Evolutionary conservation across 1,140 invertebrate species (phyloP).

Genomic region (Diachasmimorpha longicaudata): DNA sequence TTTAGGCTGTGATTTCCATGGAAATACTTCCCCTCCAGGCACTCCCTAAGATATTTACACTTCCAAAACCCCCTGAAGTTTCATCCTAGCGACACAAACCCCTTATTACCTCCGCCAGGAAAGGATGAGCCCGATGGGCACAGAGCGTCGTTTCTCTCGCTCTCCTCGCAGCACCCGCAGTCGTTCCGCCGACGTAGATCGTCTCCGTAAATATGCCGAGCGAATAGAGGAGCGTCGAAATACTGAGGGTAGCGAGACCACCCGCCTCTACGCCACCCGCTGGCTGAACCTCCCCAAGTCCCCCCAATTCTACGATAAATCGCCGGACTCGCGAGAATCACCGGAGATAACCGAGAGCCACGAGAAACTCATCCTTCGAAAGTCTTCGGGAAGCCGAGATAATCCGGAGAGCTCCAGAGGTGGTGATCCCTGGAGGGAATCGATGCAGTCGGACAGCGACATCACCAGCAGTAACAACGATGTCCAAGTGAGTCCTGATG

Average conservation of each 20-base stretch:
- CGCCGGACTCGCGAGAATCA: neutral
- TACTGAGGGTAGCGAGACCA: conserved; percentile 42
- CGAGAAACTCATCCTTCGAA: neutral
- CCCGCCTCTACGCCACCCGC: conserved; percentile 26
- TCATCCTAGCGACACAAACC: neutral
- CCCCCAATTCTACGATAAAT: neutral
- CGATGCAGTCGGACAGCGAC: neutral
- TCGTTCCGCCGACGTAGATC: conserved; percentile 51
- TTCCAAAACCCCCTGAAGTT: neutral
- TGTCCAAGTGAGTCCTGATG: neutral
- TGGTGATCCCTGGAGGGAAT: neutral
- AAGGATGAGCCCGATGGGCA: conserved; percentile 45
- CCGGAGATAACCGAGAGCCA: neutral
- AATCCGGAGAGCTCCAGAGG: neutral
- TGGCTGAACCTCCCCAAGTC: neutral
- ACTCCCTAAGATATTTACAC: neutral
- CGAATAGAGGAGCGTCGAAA: conserved; percentile 46
- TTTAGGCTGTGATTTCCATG: too few relatives aligned
- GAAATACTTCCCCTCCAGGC: too few relatives aligned
- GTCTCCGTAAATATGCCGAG: conserved; percentile 49
- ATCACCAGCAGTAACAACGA: neutral
- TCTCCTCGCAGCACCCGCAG: conserved; percentile 51
- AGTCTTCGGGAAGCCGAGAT: neutral
- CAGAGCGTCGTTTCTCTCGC: conserved; percentile 45
- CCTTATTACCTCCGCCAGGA: conserved; percentile 34